phyloP scores from a whole-genome alignment of 2,797 vertebrate species.

The Lacerta agilis region DNA sequence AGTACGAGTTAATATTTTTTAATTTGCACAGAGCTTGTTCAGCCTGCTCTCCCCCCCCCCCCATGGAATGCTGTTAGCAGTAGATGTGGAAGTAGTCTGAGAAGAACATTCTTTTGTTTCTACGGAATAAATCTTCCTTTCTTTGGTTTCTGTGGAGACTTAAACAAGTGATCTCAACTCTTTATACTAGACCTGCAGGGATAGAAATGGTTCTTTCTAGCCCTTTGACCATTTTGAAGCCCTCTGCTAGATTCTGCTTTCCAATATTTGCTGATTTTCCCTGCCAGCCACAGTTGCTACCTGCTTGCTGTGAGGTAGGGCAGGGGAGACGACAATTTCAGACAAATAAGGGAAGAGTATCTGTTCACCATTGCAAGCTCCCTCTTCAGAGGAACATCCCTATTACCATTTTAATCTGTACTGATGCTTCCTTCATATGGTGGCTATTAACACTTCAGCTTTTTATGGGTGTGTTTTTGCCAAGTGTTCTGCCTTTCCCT shows the following conservation, averaged over 20 bases:
- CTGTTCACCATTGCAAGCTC: neutral
- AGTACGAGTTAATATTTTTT: neutral
- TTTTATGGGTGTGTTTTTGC: neutral
- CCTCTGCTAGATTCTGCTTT: neutral
- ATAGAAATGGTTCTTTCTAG: neutral
- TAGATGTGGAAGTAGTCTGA: neutral
- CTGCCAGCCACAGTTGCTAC: neutral
- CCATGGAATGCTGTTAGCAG: neutral
- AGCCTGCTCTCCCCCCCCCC: too few species aligned
- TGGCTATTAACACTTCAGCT: neutral
- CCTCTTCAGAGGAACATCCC: neutral
- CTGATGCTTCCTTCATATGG: neutral
- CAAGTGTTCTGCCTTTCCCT: neutral
- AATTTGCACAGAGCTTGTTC: neutral
- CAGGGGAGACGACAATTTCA: neutral
- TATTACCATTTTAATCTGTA: slow-evolving; percentile 10
- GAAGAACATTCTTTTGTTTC: neutral
- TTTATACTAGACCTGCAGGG: neutral
- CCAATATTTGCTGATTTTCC: neutral
- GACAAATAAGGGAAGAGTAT: neutral
- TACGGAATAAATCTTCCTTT: neutral
- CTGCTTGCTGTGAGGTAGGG: neutral
- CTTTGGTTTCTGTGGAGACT: neutral
- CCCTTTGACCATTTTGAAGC: neutral
- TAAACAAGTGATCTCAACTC: neutral